Conservation (phyloP, 2,797 vertebrate species). For the Nyctibius grandis region DNA sequence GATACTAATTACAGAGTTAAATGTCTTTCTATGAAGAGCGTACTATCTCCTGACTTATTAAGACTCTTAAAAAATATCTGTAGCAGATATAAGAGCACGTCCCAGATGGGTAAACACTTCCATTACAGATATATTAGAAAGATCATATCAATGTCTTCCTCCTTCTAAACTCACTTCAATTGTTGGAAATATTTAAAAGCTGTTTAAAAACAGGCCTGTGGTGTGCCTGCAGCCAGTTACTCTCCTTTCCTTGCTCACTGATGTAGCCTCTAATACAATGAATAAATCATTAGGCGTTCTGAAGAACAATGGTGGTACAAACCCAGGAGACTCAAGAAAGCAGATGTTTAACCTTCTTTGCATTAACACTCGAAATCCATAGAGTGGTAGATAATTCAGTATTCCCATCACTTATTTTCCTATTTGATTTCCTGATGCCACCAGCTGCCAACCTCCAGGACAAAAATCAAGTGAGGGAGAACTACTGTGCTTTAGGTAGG, state of each 20-base stretch:
- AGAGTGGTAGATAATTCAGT: background rate
- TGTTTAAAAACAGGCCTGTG: background rate
- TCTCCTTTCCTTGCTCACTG: constrained; percentile 7
- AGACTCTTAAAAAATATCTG: background rate
- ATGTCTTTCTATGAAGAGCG: background rate
- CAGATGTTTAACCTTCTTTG: constrained; percentile 6
- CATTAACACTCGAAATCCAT: background rate
- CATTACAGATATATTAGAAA: background rate
- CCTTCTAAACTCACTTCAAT: background rate
- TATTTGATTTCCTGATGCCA: background rate
- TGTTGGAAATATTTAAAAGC: background rate
- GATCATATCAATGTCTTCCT: background rate
- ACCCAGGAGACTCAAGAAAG: constrained; percentile 21
- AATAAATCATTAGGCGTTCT: constrained; percentile 50
- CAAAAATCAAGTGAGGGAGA: background rate
- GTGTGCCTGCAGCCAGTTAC: background rate
- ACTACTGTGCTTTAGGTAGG: background rate
- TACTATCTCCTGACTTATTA: background rate
- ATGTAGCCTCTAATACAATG: constrained; percentile 20
- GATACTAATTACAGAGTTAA: background rate
- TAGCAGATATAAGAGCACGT: background rate
- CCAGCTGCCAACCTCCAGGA: background rate
- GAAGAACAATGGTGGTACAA: background rate
- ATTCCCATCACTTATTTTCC: background rate
- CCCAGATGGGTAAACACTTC: background rate